phyloP scores from a whole-genome alignment of 2,113 vertebrate genomes.

The Eublepharis macularius region DNA sequence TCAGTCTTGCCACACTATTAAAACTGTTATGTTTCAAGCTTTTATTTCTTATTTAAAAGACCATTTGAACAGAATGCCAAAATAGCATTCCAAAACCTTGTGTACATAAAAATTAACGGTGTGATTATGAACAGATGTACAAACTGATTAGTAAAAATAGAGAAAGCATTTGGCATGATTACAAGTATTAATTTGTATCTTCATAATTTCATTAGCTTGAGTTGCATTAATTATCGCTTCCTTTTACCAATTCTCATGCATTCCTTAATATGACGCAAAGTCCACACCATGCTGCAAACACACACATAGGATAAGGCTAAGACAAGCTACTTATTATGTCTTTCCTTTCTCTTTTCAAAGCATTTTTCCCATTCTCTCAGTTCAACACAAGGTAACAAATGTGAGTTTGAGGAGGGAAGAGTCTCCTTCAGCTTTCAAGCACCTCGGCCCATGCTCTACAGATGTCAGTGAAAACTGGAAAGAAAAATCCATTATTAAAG shows the following conservation, averaged over 20 bases:
- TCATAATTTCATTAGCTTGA: neutral
- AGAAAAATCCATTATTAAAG: too few relatives aligned
- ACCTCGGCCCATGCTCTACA: too few relatives aligned
- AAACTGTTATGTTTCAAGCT: neutral
- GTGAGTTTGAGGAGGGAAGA: too few relatives aligned
- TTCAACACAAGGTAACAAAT: neutral
- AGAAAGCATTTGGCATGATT: constrained; percentile 12
- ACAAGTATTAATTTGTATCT: neutral
- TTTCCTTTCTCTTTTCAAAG: neutral
- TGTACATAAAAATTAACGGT: constrained; percentile 10
- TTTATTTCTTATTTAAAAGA: constrained; percentile 13
- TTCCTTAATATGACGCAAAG: neutral
- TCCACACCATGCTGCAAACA: neutral
- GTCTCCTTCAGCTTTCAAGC: too few relatives aligned
- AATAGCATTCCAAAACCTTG: neutral
- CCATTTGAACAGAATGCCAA: constrained; percentile 20
- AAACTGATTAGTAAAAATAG: constrained; percentile 34
- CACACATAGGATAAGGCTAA: neutral
- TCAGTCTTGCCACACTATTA: neutral
- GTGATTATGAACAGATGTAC: neutral
- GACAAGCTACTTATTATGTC: neutral
- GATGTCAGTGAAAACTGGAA: too few relatives aligned
- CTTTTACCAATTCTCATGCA: neutral
- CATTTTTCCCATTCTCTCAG: neutral
- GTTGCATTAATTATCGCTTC: neutral